Percentiles rank a stretch among this genome's conserved stretches.
These are phyloP conservation scores for Falcunculus frontatus DNA, from an alignment of 2,113 vertebrate genomes.

Conservation along the genomic window DNA sequence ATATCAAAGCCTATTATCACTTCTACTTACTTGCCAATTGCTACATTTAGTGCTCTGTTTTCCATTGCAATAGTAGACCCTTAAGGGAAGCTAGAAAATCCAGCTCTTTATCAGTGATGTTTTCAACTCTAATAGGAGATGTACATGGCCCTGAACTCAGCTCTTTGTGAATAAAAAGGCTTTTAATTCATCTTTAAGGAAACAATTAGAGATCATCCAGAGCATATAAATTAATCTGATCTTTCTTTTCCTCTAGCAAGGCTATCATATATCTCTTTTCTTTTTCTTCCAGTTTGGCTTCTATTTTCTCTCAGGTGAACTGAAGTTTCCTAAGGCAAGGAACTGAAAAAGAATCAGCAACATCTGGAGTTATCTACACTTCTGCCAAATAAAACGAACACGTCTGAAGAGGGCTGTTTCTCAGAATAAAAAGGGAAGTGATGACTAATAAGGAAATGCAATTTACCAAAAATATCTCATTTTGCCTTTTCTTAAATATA, in stretches of 20 bases:
- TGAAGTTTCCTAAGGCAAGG: conserved; percentile 46
- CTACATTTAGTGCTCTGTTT: not conserved
- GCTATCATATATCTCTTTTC: conserved; percentile 3
- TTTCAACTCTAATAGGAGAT: not conserved
- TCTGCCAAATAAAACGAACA: conserved; percentile 37
- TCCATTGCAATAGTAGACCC: not conserved
- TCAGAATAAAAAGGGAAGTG: conserved; percentile 33
- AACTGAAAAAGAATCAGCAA: conserved; percentile 24
- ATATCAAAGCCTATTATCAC: not conserved
- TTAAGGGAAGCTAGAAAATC: not conserved
- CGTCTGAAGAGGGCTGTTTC: not conserved
- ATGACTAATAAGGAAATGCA: conserved; percentile 47
- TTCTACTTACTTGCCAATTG: not conserved
- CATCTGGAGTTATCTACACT: conserved; percentile 37
- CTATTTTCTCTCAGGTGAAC: conserved; percentile 57
- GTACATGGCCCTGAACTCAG: not conserved
- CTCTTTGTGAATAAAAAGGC: conserved; percentile 6
- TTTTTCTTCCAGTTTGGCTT: conserved; percentile 45
- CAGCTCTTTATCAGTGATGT: not conserved
- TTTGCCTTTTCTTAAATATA: conserved; percentile 13
- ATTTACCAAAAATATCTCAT: conserved; percentile 39
- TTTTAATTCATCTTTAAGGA: conserved; percentile 45
- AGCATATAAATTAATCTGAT: conserved; percentile 27
- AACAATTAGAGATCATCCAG: conserved; percentile 24
- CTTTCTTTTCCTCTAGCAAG: conserved; percentile 31